These are phyloP conservation scores for Hydrocynus forskahlii DNA, from an alignment of 2,797 vertebrate species.

Conservation along the genomic window DNA sequence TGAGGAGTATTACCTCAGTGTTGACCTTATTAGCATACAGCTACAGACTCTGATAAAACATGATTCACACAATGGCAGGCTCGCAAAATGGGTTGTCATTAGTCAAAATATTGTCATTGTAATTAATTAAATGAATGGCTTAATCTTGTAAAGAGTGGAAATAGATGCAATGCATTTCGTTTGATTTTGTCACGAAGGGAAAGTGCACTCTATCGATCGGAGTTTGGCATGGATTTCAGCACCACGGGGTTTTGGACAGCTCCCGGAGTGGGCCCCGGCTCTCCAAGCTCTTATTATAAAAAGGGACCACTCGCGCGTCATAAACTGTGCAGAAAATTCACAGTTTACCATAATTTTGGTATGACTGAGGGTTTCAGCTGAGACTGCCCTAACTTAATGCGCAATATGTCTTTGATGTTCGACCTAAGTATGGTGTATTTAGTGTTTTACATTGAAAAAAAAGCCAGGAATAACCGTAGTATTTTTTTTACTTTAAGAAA, in stretches of 20 bases:
- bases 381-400: conserved; percentile 15
- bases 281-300: background rate
- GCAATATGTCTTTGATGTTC: conserved; percentile 9
- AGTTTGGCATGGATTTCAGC: conserved; percentile 40
- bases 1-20: background rate
- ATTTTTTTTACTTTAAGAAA: too few species aligned
- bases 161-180: background rate
- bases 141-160: background rate
- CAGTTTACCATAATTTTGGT: background rate
- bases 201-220: background rate
- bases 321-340: background rate
- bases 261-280: conserved; percentile 25
- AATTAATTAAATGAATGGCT: background rate
- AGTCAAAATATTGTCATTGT: background rate
- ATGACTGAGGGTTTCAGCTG: background rate
- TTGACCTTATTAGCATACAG: background rate
- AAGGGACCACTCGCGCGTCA: background rate
- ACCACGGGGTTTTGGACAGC: conserved; percentile 42
- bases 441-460: too few species aligned
- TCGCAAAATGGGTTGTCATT: background rate
- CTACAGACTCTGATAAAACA: background rate
- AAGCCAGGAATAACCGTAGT: too few species aligned
- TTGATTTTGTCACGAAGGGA: background rate
- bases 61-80: background rate
- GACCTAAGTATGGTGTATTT: background rate